Conservation (phyloP, 1,140 invertebrate species). For the Drosophila obscura region DNA sequence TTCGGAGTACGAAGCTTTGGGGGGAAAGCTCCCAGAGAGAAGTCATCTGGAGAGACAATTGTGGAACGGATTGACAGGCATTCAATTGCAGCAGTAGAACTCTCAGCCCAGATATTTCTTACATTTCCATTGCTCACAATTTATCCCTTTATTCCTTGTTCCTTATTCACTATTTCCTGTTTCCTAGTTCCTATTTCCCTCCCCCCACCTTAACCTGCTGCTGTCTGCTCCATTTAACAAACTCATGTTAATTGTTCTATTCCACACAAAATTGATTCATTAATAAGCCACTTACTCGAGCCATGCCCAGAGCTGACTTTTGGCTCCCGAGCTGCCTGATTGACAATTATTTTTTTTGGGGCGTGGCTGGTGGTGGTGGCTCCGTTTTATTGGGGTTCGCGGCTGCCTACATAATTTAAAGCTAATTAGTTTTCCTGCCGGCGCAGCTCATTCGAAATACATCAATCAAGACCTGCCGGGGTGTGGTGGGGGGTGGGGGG, state of each 20-base stretch:
- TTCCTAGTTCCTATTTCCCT: too few species aligned
- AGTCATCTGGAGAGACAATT: too few species aligned
- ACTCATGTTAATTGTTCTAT: slow-evolving; percentile 30
- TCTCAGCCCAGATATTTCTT: too few species aligned
- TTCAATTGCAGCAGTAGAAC: too few species aligned
- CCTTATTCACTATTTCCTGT: too few species aligned
- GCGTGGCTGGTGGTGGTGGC: slow-evolving; percentile 3
- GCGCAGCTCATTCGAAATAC: slow-evolving; percentile 62
- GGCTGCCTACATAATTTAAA: slow-evolving; percentile 53
- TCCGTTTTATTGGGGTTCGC: neutral
- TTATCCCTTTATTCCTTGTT: too few species aligned
- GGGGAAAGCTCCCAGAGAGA: too few species aligned
- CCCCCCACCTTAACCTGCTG: too few species aligned
- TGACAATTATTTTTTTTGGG: slow-evolving; percentile 12
- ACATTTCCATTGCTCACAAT: too few species aligned
- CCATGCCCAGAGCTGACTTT: slow-evolving; percentile 1
- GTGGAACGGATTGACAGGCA: too few species aligned
- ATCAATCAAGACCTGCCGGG: slow-evolving; percentile 41
- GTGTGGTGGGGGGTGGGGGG: neutral
- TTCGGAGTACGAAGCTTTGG: too few species aligned
- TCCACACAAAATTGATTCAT: slow-evolving; percentile 35
- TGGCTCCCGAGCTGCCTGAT: neutral
- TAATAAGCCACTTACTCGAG: slow-evolving; percentile 35
- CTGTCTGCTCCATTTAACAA: slow-evolving; percentile 10
- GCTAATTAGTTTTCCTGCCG: slow-evolving; percentile 59